Evolutionary conservation across 1,140 invertebrate species (phyloP).

Genomic region (Belonocnema kinseyi): DNA sequence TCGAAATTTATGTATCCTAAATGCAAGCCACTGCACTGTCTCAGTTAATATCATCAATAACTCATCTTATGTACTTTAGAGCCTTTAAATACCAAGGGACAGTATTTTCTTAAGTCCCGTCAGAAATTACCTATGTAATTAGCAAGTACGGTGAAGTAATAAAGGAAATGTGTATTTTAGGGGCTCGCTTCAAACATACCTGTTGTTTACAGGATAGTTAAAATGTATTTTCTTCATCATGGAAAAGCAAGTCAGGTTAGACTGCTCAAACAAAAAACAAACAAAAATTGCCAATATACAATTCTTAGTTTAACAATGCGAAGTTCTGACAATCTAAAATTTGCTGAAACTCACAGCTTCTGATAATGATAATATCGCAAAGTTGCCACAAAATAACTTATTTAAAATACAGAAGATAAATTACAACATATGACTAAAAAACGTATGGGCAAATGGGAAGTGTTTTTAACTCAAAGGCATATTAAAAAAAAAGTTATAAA

Average conservation of each 20-base stretch:
- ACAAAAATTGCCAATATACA: neutral
- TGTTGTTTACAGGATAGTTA: neutral
- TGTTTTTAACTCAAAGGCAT: too few species aligned
- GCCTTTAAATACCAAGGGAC: conserved; percentile 20
- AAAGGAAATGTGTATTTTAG: conserved; percentile 4
- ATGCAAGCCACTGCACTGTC: neutral
- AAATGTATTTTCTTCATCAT: neutral
- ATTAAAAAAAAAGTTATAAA: too few species aligned
- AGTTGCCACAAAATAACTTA: too few species aligned
- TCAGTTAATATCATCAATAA: conserved; percentile 17
- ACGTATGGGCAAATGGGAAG: too few species aligned
- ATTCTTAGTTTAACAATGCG: too few species aligned
- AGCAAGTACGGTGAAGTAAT: neutral
- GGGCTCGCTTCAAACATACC: neutral
- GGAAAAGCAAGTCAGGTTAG: neutral
- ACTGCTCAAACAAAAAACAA: neutral
- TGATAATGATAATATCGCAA: too few species aligned
- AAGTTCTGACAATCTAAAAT: too few species aligned
- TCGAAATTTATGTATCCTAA: conserved; percentile 23
- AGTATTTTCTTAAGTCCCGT: conserved; percentile 14
- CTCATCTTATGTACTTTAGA: conserved; percentile 10
- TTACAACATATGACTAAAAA: too few species aligned
- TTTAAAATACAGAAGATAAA: too few species aligned
- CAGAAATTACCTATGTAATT: conserved; percentile 17
- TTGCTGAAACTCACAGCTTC: too few species aligned